Base-by-base conservation (phyloP, 2,113 vertebrate genomes). In the Stomatorhinus ivindoensis region DNA sequence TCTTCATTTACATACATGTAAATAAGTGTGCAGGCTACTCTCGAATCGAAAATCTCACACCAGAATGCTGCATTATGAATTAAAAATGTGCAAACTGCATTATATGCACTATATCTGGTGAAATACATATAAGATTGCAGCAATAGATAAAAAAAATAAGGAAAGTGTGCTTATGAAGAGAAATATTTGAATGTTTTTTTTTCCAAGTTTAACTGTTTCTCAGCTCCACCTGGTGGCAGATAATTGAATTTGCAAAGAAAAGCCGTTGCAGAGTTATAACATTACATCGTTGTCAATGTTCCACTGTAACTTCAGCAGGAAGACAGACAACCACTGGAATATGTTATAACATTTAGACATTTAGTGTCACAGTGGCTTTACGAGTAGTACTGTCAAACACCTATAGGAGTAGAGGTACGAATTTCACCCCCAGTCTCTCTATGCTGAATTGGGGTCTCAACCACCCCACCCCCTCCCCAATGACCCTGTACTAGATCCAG, bases 191-290 rank as follows among this genome's bases (percentile, higher is more conserved):
- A 6, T 76, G 0, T 15, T 17, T 80, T 31, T 39, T 39, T 31
- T 39, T 19, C 0, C 5, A 0, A 31, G 27, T 11, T 17, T 65
- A 31, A 7, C 39, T 87, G 55, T 61, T 39, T 65, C 53, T 87
- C 21, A 35, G 44, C 87, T 9, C 87, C 87, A 88, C 87, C 87
- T 21, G 19, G 65, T 88, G 87, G 65, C 21, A 51, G n/a, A 88
- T 47, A 9, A 15, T 76, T 39, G 31, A 39, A 87, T 61, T 15
- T 44, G 21, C 86, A 87, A 85, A 51, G 53, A 58, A 44, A 19
- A 15, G 15, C 51, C 31, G 42, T 50, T 69, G 27, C 47, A 50
- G 10, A 85, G 46, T 48, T 80, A 42, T 39, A 80, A 42, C 31
- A 39, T 76, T 42, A 76, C 35, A 76, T 39, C 39, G 35, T 7